These are phyloP conservation scores for Camponotus vicinus DNA, from an alignment of 1,140 invertebrate genomes.

Conservation along the genomic window DNA sequence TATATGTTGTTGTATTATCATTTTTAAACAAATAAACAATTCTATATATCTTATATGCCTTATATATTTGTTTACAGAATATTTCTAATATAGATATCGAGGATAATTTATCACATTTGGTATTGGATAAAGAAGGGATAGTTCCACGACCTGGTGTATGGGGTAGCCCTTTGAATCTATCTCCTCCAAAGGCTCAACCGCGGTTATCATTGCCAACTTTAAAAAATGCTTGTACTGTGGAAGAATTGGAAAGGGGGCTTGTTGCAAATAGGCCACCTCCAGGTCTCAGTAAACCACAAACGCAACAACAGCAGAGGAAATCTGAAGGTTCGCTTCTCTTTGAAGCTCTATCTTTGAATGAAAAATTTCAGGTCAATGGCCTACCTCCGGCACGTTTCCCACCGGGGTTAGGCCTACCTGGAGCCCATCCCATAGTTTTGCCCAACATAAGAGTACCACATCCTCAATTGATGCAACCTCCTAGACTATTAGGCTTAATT, in stretches of 20 bases:
- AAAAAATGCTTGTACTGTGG: slow-evolving; percentile 87
- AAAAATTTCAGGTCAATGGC: slow-evolving; percentile 80
- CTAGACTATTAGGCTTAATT: slow-evolving; percentile 75
- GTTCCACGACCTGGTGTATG: slow-evolving; percentile 86
- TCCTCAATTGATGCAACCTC: slow-evolving; percentile 82
- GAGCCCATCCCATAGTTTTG: slow-evolving; percentile 77
- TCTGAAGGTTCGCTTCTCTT: slow-evolving; percentile 76
- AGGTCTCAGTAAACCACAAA: slow-evolving; percentile 79
- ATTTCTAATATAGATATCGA: slow-evolving; percentile 80
- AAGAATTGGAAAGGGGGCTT: slow-evolving; percentile 87
- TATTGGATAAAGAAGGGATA: slow-evolving; percentile 87
- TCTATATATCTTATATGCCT: slow-evolving; percentile 40
- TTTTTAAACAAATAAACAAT: slow-evolving; percentile 32
- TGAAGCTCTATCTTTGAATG: slow-evolving; percentile 72
- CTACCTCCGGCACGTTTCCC: slow-evolving; percentile 83
- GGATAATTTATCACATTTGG: slow-evolving; percentile 87
- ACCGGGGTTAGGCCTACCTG: slow-evolving; percentile 75
- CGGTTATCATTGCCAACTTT: slow-evolving; percentile 72
- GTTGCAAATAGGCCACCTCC: slow-evolving; percentile 84
- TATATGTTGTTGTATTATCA: neutral
- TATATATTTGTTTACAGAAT: slow-evolving; percentile 80
- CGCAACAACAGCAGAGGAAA: slow-evolving; percentile 80
- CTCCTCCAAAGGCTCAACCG: slow-evolving; percentile 75
- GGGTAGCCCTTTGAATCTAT: slow-evolving; percentile 82
- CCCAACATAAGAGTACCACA: slow-evolving; percentile 81